Evolutionary conservation across 2,888 invertebrate genomes (phyloP).

Genomic region (Tigriopus californicus): DNA sequence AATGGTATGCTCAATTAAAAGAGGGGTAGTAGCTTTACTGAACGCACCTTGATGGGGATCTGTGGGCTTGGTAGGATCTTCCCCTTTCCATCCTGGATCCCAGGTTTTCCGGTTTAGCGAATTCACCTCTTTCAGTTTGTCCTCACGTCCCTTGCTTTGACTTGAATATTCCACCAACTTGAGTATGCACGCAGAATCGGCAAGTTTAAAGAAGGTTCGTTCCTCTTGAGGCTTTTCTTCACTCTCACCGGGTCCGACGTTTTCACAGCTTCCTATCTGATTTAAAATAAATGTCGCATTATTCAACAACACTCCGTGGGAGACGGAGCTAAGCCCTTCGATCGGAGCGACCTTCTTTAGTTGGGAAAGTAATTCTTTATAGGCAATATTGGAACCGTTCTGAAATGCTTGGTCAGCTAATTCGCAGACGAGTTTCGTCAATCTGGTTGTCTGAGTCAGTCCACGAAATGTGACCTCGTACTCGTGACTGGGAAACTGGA

Average conservation of each 20-base stretch:
- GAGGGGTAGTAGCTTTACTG: conserved; percentile 60
- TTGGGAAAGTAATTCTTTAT: conserved; percentile 52
- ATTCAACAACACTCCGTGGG: conserved; percentile 20
- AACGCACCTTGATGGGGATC: conserved; percentile 32
- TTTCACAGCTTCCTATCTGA: conserved; percentile 37
- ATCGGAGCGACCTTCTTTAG: not conserved
- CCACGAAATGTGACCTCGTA: conserved; percentile 49
- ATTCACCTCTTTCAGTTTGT: not conserved
- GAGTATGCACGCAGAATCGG: not conserved
- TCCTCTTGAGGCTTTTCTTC: conserved; percentile 28
- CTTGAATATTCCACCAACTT: conserved; percentile 5
- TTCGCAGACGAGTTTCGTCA: conserved; percentile 59
- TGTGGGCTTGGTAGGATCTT: conserved; percentile 22
- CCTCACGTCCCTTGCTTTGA: no score
- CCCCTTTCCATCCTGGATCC: conserved; percentile 25
- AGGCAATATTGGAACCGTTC: conserved; percentile 37
- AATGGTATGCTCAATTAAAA: conserved; percentile 51
- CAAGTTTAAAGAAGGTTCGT: not conserved
- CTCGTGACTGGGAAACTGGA: conserved; percentile 48
- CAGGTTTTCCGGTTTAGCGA: not conserved
- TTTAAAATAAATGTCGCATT: conserved; percentile 29
- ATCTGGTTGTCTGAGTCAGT: conserved; percentile 51
- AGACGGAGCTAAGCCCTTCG: not conserved
- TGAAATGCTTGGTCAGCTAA: conserved; percentile 45
- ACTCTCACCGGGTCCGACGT: conserved; percentile 35